Evolutionary conservation across 2,113 vertebrate species (phyloP).

Genomic region (Odocoileus virginianus): DNA sequence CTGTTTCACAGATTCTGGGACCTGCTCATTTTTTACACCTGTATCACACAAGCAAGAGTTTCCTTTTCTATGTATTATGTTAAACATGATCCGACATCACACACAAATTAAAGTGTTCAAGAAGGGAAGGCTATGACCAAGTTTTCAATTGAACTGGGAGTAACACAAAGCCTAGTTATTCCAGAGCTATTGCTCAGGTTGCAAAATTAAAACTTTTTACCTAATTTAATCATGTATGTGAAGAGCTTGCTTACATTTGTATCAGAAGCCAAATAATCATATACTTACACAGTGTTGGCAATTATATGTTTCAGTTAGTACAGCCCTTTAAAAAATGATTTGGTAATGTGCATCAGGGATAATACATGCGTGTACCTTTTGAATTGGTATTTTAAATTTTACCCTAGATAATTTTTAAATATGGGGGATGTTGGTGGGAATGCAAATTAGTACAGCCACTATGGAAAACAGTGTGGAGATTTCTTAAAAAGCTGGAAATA

Average conservation of each 20-base stretch:
- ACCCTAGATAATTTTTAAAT: not conserved
- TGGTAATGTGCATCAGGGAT: not conserved
- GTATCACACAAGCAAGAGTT: not conserved
- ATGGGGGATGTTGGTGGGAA: not conserved
- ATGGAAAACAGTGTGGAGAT: no score
- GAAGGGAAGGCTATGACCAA: not conserved
- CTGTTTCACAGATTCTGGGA: not conserved
- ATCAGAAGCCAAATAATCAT: not conserved
- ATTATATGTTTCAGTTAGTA: not conserved
- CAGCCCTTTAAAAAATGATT: not conserved
- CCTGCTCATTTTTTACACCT: not conserved
- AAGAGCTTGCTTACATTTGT: not conserved
- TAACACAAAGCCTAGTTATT: slow-evolving; percentile 6
- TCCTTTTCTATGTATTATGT: not conserved
- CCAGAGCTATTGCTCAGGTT: not conserved
- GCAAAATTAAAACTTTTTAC: not conserved
- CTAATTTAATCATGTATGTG: not conserved
- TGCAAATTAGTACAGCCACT: no score
- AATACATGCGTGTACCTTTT: not conserved
- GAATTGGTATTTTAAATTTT: not conserved
- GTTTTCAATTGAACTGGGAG: not conserved
- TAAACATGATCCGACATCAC: not conserved
- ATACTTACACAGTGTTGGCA: not conserved
- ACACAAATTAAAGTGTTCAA: not conserved
- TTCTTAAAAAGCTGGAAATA: no score